phyloP scores from a whole-genome alignment of 2,797 vertebrate species.

The Arrhamphus sclerolepis region DNA sequence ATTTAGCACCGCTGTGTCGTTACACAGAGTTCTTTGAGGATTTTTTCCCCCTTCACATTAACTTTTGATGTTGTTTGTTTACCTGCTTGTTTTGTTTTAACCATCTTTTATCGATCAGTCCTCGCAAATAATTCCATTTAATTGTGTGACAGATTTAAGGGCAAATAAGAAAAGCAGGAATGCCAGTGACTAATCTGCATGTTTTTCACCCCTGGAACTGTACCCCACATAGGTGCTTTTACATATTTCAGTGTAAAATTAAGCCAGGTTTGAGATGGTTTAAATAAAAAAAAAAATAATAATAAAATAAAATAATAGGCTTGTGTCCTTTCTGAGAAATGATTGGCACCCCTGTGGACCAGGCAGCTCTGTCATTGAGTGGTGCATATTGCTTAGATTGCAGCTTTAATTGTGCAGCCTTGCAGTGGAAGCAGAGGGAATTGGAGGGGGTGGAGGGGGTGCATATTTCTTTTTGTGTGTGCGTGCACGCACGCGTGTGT shows the following conservation, averaged over 20 bases:
- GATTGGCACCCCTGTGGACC: conserved; percentile 76
- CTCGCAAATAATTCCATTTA: conserved; percentile 28
- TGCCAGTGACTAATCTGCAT: conserved; percentile 4
- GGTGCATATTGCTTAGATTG: conserved; percentile 72
- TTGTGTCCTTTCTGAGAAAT: conserved; percentile 56
- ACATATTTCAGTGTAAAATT: conserved; percentile 20
- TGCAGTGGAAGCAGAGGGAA: conserved; percentile 71
- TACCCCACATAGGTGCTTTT: conserved; percentile 6
- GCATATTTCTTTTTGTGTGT: conserved; percentile 68
- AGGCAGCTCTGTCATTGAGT: conserved; percentile 73
- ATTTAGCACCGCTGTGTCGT: conserved; percentile 54
- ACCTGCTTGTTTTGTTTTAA: conserved; percentile 32
- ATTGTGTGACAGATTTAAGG: conserved; percentile 32
- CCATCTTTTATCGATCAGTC: conserved; percentile 19
- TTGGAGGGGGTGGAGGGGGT: conserved; percentile 43
- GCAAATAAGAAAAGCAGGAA: conserved; percentile 34
- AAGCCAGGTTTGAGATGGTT: conserved; percentile 42
- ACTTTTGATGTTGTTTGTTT: conserved; percentile 7
- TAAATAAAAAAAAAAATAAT: conserved; percentile 10
- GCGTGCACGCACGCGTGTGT: neutral
- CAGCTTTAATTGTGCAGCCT: conserved; percentile 82
- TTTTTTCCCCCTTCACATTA: conserved; percentile 18
- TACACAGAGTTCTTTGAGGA: conserved; percentile 44
- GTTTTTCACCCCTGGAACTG: conserved; percentile 9
- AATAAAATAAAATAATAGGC: conserved; percentile 16